Conservation (phyloP, 2,888 invertebrate species). For the Cremastinae sp. region DNA sequence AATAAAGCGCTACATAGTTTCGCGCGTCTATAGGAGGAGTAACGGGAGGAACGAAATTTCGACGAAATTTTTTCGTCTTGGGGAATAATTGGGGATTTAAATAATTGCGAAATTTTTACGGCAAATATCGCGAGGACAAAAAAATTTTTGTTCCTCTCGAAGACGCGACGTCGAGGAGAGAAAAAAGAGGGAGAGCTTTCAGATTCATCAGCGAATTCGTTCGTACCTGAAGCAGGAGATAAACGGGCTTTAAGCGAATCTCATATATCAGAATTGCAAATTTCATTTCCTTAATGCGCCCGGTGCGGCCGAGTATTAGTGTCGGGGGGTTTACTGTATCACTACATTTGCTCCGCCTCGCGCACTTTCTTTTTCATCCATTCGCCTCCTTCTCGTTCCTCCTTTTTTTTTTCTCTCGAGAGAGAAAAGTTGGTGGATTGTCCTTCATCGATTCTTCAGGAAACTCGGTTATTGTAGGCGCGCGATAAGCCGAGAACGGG, state of each 20-base stretch:
- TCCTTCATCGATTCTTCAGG: too few species aligned
- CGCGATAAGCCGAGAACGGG: too few species aligned
- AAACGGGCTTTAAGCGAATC: conserved; percentile 56
- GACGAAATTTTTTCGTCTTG: background rate
- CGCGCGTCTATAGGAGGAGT: too few species aligned
- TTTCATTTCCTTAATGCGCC: conserved; percentile 76
- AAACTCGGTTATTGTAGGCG: too few species aligned
- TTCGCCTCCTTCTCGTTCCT: too few species aligned
- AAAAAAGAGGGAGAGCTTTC: conserved; percentile 60
- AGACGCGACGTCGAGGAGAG: conserved; percentile 25
- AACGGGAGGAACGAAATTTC: too few species aligned
- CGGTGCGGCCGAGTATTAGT: conserved; percentile 11
- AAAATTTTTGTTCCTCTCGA: background rate
- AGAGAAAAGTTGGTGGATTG: too few species aligned
- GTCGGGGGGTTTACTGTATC: background rate
- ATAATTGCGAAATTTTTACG: conserved; percentile 31
- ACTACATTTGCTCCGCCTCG: conserved; percentile 7
- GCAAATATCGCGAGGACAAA: conserved; percentile 1
- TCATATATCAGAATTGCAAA: conserved; percentile 70
- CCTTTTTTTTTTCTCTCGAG: too few species aligned
- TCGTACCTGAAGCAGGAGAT: conserved; percentile 28
- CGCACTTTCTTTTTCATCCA: too few species aligned
- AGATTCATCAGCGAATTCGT: conserved; percentile 29
- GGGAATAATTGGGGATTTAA: conserved; percentile 26
- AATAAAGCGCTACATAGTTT: too few species aligned